Base-by-base conservation (phyloP, 1,140 invertebrate genomes). In the Danaus melanippus region DNA sequence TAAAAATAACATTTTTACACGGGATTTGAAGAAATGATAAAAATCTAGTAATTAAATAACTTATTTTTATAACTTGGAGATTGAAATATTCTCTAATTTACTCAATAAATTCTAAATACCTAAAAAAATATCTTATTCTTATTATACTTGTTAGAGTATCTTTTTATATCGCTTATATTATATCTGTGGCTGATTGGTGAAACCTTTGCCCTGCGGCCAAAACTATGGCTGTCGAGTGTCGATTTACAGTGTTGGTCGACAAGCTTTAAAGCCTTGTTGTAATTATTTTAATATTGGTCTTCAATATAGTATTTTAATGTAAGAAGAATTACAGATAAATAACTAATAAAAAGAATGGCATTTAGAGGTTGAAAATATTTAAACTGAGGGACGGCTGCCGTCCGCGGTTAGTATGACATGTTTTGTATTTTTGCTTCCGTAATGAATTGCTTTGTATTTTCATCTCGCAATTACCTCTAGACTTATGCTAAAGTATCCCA, bases 201-300 rank as follows among this genome's bases (percentile, higher is more conserved):
- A 44, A 44, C 12, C 12, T 44, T 44, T 44, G 46, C 53, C 71
- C 69, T 76, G 75, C 78, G 70, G 49, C 42, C 57, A 55, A 32
- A 67, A 71, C 72, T 78, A 76, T 81, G 80, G 76, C 74, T 80
- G 76, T 78, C 62, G 47, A 50, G 21, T 32, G 21, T 32, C 21
- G 21, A 32, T 32, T 32, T 32, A 32, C 21, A 32, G 21, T 54
- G 51, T 54, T 52, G 64, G 67, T 69, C 67, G 65, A 64, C 64
- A 65, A 76, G 71, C 64, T 64, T 32, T 78, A 70, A 67, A 64
- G 63, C 60, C 58, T 69, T 67, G 58, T 62, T 57, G 52, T 51
- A 56, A 44, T 69, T 69, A 69, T 57, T 63, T 79, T 71, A 76
- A 74, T 75, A 80, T 71, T 72, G 21, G 2, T 71, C 69, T 54